These are phyloP conservation scores for Julus scanicus DNA, from an alignment of 2,888 invertebrate genomes.

Conservation along the genomic window DNA sequence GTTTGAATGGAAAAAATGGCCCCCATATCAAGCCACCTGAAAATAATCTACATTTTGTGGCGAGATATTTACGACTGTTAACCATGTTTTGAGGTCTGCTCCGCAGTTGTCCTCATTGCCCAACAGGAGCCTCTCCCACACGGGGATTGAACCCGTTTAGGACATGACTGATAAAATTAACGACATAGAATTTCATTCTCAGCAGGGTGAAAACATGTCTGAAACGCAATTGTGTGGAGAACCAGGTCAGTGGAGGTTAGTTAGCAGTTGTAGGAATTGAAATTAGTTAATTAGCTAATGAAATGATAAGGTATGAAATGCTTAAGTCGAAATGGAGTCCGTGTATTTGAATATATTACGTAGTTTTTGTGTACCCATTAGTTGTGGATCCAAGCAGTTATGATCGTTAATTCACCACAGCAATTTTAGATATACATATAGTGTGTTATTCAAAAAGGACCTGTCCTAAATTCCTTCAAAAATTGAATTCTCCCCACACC, in stretches of 20 bases:
- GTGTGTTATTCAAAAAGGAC: too few species aligned
- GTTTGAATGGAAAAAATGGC: not conserved
- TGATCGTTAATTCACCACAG: too few species aligned
- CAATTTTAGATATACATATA: too few species aligned
- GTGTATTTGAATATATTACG: not conserved
- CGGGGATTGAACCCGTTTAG: slow-evolving; percentile 19
- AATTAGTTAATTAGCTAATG: not conserved
- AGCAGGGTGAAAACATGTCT: not conserved
- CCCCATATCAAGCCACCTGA: not conserved
- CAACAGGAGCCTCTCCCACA: not conserved
- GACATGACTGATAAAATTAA: not conserved
- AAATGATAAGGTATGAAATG: not conserved
- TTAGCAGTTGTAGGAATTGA: not conserved
- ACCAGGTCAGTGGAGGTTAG: not conserved
- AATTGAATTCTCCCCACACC: too few species aligned
- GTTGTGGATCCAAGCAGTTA: too few species aligned
- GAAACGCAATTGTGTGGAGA: not conserved
- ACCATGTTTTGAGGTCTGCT: not conserved
- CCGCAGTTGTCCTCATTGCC: not conserved
- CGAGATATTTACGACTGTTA: not conserved
- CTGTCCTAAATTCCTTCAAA: too few species aligned
- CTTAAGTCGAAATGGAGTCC: too few species aligned
- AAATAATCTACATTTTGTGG: not conserved
- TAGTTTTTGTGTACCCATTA: not conserved
- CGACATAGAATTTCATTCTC: not conserved